These are phyloP conservation scores for Aythya baeri DNA, from an alignment of 2,113 vertebrate species.

Conservation along the genomic window DNA sequence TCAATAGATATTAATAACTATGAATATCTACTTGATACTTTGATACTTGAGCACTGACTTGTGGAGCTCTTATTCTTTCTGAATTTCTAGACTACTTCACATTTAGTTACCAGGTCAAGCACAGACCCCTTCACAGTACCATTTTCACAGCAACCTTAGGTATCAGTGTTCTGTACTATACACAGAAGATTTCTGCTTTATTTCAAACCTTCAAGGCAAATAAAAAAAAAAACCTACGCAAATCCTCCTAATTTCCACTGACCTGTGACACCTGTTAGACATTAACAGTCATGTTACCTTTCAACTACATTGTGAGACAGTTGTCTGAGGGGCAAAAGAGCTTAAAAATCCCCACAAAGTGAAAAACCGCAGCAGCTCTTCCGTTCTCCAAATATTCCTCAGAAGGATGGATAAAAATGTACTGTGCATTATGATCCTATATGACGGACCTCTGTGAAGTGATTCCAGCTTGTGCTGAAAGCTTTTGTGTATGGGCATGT, in stretches of 20 bases:
- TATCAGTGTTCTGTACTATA: neutral
- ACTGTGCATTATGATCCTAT: fast-evolving
- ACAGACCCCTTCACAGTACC: neutral
- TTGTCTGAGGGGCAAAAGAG: neutral
- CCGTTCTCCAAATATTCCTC: neutral
- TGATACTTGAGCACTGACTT: neutral
- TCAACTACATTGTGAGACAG: neutral
- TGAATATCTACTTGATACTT: constrained; percentile 30
- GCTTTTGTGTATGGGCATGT: neutral
- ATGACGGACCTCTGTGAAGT: neutral
- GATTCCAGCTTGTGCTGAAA: neutral
- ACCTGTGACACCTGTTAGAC: neutral
- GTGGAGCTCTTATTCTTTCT: constrained; percentile 48
- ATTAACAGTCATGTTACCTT: neutral
- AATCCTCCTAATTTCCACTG: neutral
- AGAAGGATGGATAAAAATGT: fast-evolving
- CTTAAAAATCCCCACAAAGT: neutral
- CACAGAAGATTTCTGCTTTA: neutral
- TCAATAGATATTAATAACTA: neutral
- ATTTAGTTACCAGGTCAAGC: neutral
- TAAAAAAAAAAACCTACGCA: neutral
- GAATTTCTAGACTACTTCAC: constrained; percentile 30
- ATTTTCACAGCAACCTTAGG: neutral
- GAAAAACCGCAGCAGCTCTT: neutral
- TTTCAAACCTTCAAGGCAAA: neutral